Base-by-base conservation (phyloP, 1,140 invertebrate species). In the Cyphomyrmex costatus region DNA sequence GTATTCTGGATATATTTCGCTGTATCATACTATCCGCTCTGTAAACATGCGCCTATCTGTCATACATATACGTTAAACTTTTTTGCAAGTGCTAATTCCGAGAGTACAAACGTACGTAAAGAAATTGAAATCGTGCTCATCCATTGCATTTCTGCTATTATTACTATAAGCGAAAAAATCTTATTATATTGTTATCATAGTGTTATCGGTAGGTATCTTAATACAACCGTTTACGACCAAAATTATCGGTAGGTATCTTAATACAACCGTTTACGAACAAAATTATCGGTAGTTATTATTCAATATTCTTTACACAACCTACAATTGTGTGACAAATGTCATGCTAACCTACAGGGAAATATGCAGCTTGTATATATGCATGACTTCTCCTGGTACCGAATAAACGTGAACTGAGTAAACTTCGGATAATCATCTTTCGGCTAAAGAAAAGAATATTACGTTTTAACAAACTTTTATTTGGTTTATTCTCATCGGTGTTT, bases 171-270 rank as follows among this genome's bases (percentile, higher is more conserved):
- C 12, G 5, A 27, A 30, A 53, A 63, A 77, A 16, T 65, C 19
- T 78, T 65, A 77, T 77, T 58, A 4, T 16, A 24, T 56, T 74
- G 8, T 56, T 56, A 56, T 73, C 71, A 3, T 49, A 2, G 5
- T 12, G 2, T n/a, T n/a, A n/a, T n/a, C 8, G 16, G 24, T n/a
- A n/a, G 36, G 27, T 27, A 27, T 19, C 16, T 36, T 3, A n/a
- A n/a, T n/a, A 14, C 14, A 42, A 3, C 4, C 24, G 8, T 21
- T 42, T n/a, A n/a, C n/a, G n/a, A n/a, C n/a, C n/a, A n/a, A n/a
- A n/a, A n/a, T n/a, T n/a, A n/a, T n/a, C 8, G 16, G 24, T n/a
- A n/a, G 36, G 27, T 27, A 27, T 19, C 16, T 36, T 3, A n/a
- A n/a, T n/a, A 14, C 14, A 42, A 3, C 4, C 24, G 8, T 42